phyloP scores from a whole-genome alignment of 2,888 invertebrate species.

The Parnassius apollo region DNA sequence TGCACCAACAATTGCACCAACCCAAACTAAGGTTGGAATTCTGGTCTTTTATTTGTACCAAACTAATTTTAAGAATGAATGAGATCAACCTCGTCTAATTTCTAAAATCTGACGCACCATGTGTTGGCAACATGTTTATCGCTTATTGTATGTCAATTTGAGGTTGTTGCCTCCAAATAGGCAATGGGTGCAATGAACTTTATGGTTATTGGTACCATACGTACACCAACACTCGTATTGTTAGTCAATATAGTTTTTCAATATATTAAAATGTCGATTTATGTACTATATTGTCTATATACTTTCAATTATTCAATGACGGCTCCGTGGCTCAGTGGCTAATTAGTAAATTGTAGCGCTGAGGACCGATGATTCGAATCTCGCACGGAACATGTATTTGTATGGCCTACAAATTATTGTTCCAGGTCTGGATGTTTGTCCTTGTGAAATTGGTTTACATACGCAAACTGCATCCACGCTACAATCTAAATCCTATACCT shows the following conservation, averaged over 20 bases:
- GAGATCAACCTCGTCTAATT: constrained; percentile 27
- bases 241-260: no score
- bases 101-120: constrained; percentile 20
- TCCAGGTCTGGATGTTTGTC: no score
- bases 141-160: constrained; percentile 26
- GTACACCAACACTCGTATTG: background rate
- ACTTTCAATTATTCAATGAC: no score
- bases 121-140: constrained; percentile 29
- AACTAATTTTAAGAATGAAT: constrained; percentile 14
- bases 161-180: constrained; percentile 20
- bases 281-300: no score
- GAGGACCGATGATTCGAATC: no score
- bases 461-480: no score
- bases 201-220: constrained; percentile 1
- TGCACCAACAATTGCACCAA: background rate
- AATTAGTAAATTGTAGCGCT: background rate
- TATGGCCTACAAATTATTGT: no score
- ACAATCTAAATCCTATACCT: no score
- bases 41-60: constrained; percentile 9
- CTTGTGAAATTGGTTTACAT: no score
- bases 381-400: no score
- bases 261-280: no score
- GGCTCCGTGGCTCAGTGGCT: background rate
- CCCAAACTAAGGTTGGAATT: background rate
- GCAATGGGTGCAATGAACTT: constrained; percentile 13